Base-by-base conservation (phyloP, 2,797 vertebrate genomes). In the Hippocampus kuda region DNA sequence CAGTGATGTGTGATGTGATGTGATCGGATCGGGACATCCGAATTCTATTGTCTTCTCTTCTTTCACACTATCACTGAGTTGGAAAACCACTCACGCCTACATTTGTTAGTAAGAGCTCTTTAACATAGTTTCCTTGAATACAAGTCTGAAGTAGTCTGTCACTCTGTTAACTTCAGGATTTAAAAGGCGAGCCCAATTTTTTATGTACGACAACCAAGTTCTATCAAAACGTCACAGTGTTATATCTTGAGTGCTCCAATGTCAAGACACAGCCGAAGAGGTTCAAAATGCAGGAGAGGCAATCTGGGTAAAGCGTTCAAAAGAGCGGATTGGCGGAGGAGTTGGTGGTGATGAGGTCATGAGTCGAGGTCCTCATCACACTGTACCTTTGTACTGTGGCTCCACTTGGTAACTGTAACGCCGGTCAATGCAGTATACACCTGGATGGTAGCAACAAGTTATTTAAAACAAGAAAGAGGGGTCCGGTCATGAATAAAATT, bases 321-420 rank as follows among this genome's bases (percentile, higher is more conserved):
- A 70, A 41, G 26, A 51, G 73, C 18, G 68, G 68, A 70, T 56
- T 56, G 68, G 72, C 46, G 24, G 71, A 38, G 64, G 61, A 26
- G 51, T 59, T 24, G 1, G 66, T 48, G 70, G 68, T 26, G 59
- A 72, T 22, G 73, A 76, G 22, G 70, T 68, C 57, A 67, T 27
- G 9, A 60, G 2, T 34, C 20, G 27, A 60, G 59, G 27, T 18
- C 2, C 59, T 34, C 18, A 4, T 27, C 46, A 34, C 75, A 70
- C 88, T 85, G 89, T 95, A 96, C 94, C 94, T 95, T 92, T 93
- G 93, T 92, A 93, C 81, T 86, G 81, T 79, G 93, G 94, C 88
- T 95, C 94, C 91, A 94, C 85, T 81, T 94, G 89, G 90, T 92
- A 93, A 87, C 94, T 95, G 89, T 91, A 93, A 67, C 91, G 91